A percentile compares a stretch with the other conserved stretches of the same genome.
These are phyloP conservation scores for Diplodus sargus DNA, from an alignment of 2,797 vertebrate species.

Conservation along the genomic window DNA sequence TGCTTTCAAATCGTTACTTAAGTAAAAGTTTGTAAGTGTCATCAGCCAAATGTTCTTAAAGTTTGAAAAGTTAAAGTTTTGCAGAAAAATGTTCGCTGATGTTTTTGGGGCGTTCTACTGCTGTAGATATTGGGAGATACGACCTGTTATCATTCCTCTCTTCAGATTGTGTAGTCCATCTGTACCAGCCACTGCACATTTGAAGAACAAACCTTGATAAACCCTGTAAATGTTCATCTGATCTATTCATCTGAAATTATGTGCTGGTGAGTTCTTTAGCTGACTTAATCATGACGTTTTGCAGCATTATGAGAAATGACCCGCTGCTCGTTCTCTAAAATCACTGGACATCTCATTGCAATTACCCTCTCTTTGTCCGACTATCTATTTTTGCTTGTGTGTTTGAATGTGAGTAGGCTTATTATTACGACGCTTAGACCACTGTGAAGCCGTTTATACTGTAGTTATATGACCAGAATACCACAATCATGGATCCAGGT, in stretches of 20 bases:
- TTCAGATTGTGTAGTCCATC: too few relatives aligned
- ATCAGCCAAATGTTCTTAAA: neutral
- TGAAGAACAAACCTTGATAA: too few relatives aligned
- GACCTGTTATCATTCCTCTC: too few relatives aligned
- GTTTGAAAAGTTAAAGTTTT: too few relatives aligned
- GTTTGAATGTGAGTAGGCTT: neutral
- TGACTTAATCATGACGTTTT: neutral
- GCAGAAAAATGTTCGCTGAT: too few relatives aligned
- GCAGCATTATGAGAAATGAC: conserved; percentile 16
- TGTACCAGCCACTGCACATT: too few relatives aligned
- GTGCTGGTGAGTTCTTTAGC: neutral
- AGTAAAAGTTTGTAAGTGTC: neutral
- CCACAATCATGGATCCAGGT: too few relatives aligned
- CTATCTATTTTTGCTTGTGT: conserved; percentile 15
- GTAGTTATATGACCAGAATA: too few relatives aligned
- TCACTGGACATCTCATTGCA: conserved; percentile 21
- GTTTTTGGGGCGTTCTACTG: too few relatives aligned
- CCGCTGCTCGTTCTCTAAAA: conserved; percentile 15
- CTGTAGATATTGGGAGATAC: too few relatives aligned
- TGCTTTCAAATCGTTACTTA: neutral
- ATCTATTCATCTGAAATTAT: too few relatives aligned
- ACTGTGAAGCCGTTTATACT: neutral
- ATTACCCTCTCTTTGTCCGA: conserved; percentile 17
- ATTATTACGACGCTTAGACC: neutral
- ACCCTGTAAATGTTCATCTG: too few relatives aligned